These are phyloP conservation scores for Sminthurinus aureus DNA, from an alignment of 2,888 invertebrate genomes.

Conservation along the genomic window DNA sequence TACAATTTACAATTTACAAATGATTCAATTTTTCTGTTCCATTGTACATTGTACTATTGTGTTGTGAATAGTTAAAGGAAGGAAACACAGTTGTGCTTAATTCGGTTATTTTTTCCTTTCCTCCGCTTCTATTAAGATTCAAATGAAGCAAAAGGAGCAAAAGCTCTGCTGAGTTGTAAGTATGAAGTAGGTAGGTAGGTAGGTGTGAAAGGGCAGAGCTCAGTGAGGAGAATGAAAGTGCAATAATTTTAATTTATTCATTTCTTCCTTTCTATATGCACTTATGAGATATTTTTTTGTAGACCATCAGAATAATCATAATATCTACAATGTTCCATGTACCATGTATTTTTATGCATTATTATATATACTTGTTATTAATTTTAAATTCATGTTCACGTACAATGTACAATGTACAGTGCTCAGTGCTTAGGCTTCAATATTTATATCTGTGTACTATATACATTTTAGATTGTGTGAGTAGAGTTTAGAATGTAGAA, in stretches of 20 bases:
- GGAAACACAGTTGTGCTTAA: background rate
- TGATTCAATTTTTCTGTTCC: background rate
- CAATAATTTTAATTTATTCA: constrained; percentile 39
- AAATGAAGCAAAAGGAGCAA: background rate
- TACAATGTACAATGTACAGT: no score
- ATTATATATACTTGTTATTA: background rate
- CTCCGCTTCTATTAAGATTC: background rate
- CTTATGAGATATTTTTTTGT: no score
- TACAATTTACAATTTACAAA: no score
- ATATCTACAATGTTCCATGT: background rate
- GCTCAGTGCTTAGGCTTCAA: background rate
- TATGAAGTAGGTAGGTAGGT: background rate
- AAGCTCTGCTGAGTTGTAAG: background rate
- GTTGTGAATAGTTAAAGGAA: background rate
- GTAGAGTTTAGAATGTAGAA: no score
- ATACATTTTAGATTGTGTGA: background rate
- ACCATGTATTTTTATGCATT: background rate
- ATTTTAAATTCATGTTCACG: background rate
- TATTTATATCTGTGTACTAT: background rate
- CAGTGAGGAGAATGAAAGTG: constrained; percentile 36
- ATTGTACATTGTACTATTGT: background rate
- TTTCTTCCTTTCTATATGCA: background rate
- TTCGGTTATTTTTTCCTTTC: background rate
- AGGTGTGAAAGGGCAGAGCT: constrained; percentile 11
- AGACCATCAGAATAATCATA: no score